Percentiles rank a stretch among this genome's conserved stretches.
phyloP scores from a whole-genome alignment of 2,113 vertebrate species.

The Ursus arctos region DNA sequence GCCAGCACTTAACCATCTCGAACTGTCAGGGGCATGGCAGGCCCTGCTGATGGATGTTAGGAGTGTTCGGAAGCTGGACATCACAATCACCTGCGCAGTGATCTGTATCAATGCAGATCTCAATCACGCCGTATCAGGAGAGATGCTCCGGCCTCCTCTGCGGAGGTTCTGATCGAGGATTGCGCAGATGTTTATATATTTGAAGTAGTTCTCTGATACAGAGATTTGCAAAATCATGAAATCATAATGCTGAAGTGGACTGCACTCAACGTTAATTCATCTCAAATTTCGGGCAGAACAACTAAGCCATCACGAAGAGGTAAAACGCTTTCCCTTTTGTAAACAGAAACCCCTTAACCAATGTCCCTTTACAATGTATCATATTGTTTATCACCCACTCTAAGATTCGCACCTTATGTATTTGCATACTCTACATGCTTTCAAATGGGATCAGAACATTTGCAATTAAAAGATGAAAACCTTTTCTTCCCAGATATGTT shows the following conservation, averaged over 20 bases:
- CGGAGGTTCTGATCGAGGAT: background rate
- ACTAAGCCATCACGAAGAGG: background rate
- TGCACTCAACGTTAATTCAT: background rate
- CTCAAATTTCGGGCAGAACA: conserved; percentile 43
- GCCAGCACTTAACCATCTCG: background rate
- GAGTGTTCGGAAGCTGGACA: background rate
- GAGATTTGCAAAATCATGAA: background rate
- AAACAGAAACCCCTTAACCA: background rate
- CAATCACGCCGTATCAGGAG: background rate
- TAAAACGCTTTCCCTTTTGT: background rate
- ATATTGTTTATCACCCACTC: background rate
- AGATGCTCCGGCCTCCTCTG: background rate
- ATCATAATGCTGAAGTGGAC: background rate
- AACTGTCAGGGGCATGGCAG: background rate
- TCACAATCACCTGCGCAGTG: background rate
- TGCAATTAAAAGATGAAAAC: conserved; percentile 46
- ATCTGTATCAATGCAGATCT: background rate
- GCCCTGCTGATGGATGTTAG: background rate
- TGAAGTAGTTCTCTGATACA: background rate
- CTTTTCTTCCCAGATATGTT: background rate
- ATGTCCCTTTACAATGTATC: background rate
- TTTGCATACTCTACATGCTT: background rate
- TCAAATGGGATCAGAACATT: conserved; percentile 30
- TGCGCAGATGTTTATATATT: background rate
- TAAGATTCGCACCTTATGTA: background rate